Conservation (phyloP, 2,797 vertebrate genomes). For the Decapterus maruadsi region DNA sequence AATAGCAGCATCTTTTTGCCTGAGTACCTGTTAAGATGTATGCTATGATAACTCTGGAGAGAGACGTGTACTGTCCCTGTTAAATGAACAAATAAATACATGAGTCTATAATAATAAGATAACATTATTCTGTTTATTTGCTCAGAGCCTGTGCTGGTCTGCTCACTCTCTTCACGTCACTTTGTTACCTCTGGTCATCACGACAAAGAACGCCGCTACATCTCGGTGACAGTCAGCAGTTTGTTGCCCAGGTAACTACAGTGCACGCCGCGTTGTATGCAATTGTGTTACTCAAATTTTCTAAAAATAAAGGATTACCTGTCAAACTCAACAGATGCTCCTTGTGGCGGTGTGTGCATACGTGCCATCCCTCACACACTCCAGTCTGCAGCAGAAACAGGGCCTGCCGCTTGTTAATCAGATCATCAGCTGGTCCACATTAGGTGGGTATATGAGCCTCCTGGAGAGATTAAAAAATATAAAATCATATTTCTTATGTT, state of each 20-base stretch:
- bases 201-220: constrained; percentile 72
- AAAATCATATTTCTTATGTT: not conserved
- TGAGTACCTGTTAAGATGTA: too few relatives aligned
- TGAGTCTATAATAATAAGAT: constrained; percentile 2
- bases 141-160: constrained; percentile 88
- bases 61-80: too few relatives aligned
- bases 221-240: constrained; percentile 77
- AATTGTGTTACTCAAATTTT: not conserved
- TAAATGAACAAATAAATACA: too few relatives aligned
- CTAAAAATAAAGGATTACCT: constrained; percentile 29
- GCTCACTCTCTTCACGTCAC: constrained; percentile 86
- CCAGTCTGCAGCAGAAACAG: constrained; percentile 90
- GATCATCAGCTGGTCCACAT: constrained; percentile 91
- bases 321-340: constrained; percentile 85
- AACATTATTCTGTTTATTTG: constrained; percentile 33
- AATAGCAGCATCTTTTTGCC: too few relatives aligned
- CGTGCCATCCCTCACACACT: constrained; percentile 89
- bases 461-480: not conserved
- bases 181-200: constrained; percentile 84
- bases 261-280: not conserved
- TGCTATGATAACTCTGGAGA: too few relatives aligned
- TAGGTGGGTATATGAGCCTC: constrained; percentile 82
- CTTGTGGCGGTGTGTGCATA: constrained; percentile 86
- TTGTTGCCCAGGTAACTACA: constrained; percentile 88
- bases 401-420: constrained; percentile 93